Evolutionary conservation across 2,797 vertebrate genomes (phyloP).

Genomic region (Phaenicophaeus curvirostris): DNA sequence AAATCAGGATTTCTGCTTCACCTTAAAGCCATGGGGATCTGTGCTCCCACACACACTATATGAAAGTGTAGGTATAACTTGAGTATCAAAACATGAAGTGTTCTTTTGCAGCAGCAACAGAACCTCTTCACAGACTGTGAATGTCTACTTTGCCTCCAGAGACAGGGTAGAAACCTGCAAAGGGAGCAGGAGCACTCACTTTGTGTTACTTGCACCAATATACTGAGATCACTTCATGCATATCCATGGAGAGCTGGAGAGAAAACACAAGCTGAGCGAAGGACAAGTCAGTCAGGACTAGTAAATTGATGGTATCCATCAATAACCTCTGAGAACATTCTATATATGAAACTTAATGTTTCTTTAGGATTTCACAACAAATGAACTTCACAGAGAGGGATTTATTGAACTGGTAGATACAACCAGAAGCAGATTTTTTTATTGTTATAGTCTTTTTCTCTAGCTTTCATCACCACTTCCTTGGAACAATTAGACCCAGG

Average conservation of each 20-base stretch:
- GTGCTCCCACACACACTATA: neutral
- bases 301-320: neutral
- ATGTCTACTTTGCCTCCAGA: neutral
- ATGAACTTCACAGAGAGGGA: neutral
- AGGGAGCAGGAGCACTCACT: neutral
- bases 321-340: neutral
- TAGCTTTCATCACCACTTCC: neutral
- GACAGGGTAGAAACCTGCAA: neutral
- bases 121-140: neutral
- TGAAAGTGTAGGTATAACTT: neutral
- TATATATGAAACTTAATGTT: neutral
- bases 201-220: neutral
- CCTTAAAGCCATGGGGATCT: neutral
- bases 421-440: neutral
- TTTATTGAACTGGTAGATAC: neutral
- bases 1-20: neutral
- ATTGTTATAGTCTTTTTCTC: neutral
- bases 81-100: neutral
- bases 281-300: neutral
- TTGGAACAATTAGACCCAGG: conserved; percentile 26
- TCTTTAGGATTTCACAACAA: neutral
- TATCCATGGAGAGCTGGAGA: neutral
- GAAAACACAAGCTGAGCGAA: neutral
- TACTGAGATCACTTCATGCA: neutral
- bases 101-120: neutral